Percentiles rank a stretch among this genome's conserved stretches.
Conservation (phyloP, 2,113 vertebrate species). For the Podarcis raffonei region DNA sequence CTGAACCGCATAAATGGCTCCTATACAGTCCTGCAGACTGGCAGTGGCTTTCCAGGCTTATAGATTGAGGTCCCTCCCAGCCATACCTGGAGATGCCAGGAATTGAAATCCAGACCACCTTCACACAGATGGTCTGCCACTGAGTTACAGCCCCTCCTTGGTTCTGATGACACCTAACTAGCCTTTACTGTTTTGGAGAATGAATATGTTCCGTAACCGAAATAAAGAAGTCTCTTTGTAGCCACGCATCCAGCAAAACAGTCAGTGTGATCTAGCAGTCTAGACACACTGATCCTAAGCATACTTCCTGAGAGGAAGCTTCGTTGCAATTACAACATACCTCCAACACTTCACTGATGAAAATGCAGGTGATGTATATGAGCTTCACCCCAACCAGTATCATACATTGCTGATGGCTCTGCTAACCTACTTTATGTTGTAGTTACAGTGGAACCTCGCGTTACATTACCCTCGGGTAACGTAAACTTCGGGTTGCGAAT, state of each 20-base stretch:
- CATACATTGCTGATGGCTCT: background rate
- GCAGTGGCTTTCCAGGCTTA: background rate
- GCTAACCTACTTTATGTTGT: background rate
- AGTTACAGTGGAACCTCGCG: background rate
- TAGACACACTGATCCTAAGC: background rate
- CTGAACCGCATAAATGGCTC: background rate
- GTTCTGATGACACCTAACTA: background rate
- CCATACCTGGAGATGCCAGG: no score
- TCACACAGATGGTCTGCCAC: no score
- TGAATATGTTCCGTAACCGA: background rate
- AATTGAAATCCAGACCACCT: no score
- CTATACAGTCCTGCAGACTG: background rate
- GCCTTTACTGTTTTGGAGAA: background rate
- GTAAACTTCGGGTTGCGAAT: no score
- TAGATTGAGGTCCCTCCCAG: no score
- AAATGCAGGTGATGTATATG: background rate
- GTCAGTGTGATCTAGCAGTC: slow-evolving; percentile 27
- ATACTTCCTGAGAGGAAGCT: background rate
- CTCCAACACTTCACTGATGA: background rate
- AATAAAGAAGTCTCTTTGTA: slow-evolving; percentile 32
- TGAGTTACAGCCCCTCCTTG: background rate
- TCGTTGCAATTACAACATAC: background rate
- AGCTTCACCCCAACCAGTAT: background rate
- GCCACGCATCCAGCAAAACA: slow-evolving; percentile 46
- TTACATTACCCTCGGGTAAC: no score